A percentile compares a stretch with the other conserved stretches of the same genome.
Evolutionary conservation across 1,140 invertebrate genomes (phyloP).

Genomic region (Muscidifurax raptorellus): DNA sequence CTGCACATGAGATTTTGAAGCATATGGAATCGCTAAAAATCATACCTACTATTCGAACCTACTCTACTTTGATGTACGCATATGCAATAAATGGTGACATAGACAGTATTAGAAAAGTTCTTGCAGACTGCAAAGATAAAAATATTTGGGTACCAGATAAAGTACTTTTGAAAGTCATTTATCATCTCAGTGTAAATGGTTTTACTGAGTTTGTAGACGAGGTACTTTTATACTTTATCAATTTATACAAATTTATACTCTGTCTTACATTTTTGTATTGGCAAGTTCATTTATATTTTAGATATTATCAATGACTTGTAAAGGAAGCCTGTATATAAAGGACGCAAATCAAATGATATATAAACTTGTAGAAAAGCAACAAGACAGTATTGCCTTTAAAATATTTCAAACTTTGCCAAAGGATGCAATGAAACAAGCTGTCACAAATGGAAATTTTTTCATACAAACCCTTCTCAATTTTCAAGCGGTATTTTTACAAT

Average conservation of each 20-base stretch:
- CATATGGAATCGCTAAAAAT: conserved; percentile 8
- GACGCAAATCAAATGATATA: not conserved
- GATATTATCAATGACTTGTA: conserved; percentile 8
- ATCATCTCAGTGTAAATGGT: conserved; percentile 22
- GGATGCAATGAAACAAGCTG: not conserved
- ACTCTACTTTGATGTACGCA: conserved; percentile 4
- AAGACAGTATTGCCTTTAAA: not conserved
- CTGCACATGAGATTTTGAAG: not conserved
- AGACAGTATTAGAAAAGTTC: conserved; percentile 7
- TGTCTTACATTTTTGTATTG: not conserved
- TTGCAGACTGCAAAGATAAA: conserved; percentile 4
- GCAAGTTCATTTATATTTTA: not conserved
- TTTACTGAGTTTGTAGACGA: conserved; percentile 3
- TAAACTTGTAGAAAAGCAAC: conserved; percentile 13
- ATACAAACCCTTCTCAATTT: not conserved
- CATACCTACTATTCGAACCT: not conserved
- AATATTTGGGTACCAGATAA: conserved; percentile 2
- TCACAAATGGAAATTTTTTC: conserved; percentile 11
- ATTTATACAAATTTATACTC: not conserved
- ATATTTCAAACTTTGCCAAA: conserved; percentile 15
- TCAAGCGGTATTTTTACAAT: not conserved
- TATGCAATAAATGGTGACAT: conserved; percentile 18
- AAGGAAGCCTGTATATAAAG: not conserved
- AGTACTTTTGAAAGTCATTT: conserved; percentile 34
- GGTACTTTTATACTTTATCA: too few relatives aligned